phyloP scores from a whole-genome alignment of 2,888 invertebrate species.

The Trichopoda pennipes region DNA sequence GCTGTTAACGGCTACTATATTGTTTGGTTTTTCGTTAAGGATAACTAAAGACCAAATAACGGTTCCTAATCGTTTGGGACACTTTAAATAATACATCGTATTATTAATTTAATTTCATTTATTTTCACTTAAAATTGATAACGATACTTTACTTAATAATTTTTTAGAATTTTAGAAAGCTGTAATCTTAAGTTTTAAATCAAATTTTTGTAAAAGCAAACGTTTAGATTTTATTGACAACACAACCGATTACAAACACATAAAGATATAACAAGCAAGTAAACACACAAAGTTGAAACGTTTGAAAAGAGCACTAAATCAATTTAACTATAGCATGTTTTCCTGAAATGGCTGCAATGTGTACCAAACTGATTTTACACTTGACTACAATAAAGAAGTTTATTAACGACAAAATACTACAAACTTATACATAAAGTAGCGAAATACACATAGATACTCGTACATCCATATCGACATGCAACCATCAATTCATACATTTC shows the following conservation, averaged over 20 bases:
- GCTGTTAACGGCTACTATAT: no score
- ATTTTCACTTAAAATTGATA: no score
- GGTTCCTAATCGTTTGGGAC: no score
- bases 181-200: no score
- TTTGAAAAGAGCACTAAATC: conserved; percentile 42
- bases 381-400: conserved; percentile 49
- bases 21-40: no score
- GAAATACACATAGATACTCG: neutral
- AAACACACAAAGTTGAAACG: conserved; percentile 4
- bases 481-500: conserved; percentile 1
- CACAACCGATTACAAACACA: conserved; percentile 10
- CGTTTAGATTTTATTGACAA: neutral
- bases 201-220: neutral
- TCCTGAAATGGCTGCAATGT: conserved; percentile 33
- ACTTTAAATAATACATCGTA: neutral
- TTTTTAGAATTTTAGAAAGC: no score
- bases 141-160: no score
- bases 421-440: neutral
- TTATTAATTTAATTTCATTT: no score
- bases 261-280: neutral
- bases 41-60: no score
- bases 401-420: conserved; percentile 24
- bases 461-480: neutral
- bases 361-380: conserved; percentile 44
- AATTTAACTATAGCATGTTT: conserved; percentile 28